Evolutionary conservation across 2,113 vertebrate genomes (phyloP).

Genomic region (Leucopsar rothschildi): DNA sequence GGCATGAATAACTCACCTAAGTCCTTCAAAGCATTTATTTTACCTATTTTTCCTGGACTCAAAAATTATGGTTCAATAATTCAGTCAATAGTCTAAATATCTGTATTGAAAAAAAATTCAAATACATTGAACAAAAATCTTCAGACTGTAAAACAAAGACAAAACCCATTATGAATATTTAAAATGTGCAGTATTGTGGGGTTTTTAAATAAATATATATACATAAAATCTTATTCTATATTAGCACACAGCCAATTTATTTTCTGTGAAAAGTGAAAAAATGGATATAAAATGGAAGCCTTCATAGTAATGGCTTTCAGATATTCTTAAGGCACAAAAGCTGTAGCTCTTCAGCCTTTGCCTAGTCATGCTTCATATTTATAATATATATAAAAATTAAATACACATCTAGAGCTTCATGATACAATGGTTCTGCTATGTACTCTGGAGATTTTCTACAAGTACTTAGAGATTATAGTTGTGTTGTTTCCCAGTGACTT

Average conservation of each 20-base stretch:
- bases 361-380: background rate
- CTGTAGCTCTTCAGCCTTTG: background rate
- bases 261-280: conserved; percentile 4
- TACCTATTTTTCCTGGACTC: background rate
- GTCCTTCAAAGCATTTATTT: background rate
- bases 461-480: background rate
- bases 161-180: background rate
- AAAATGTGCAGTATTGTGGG: background rate
- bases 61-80: background rate
- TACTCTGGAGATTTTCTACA: background rate
- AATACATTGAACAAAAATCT: background rate
- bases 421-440: background rate
- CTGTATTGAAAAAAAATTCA: background rate
- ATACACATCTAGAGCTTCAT: background rate
- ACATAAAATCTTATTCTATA: background rate
- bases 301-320: background rate
- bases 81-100: background rate
- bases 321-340: background rate
- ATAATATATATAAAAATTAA: background rate
- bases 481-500: background rate
- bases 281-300: background rate
- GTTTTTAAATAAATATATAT: background rate
- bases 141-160: background rate
- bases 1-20: background rate
- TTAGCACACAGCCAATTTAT: background rate